Evolutionary conservation across 2,888 invertebrate genomes (phyloP).

Genomic region (Yponomeuta sedellus): DNA sequence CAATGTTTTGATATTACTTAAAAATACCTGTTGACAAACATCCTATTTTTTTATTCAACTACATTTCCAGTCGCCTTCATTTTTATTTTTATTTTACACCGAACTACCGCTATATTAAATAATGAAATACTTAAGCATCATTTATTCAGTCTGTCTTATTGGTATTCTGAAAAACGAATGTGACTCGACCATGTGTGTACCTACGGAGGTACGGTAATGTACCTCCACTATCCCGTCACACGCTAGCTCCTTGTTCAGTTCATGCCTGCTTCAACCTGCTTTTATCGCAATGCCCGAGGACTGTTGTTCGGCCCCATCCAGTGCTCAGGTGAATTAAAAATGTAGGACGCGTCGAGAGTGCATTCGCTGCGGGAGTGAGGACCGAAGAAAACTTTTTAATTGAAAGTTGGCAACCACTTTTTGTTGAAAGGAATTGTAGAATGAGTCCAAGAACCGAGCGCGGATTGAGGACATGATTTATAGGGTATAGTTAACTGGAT

Average conservation of each 20-base stretch:
- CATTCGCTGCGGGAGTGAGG: background rate
- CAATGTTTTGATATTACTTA: no score
- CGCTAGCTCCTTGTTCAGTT: background rate
- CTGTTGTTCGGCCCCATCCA: conserved; percentile 7
- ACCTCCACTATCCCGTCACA: background rate
- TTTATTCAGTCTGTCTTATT: no score
- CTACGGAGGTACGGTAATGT: background rate
- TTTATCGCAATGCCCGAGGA: background rate
- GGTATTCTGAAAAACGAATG: no score
- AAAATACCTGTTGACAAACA: no score
- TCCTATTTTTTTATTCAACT: no score
- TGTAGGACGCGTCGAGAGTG: conserved; percentile 1
- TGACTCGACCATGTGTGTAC: no score
- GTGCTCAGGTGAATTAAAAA: conserved; percentile 9
- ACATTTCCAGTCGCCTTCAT: no score
- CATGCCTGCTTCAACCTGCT: conserved; percentile 8
- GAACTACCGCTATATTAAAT: no score
- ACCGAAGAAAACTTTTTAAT: conserved; percentile 7
- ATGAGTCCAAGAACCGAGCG: background rate
- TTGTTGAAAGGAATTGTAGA: background rate
- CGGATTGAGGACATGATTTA: background rate
- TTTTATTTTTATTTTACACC: no score
- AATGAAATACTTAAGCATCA: no score
- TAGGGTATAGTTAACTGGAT: background rate
- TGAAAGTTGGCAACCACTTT: conserved; percentile 12